phyloP scores from a whole-genome alignment of 2,888 invertebrate species.

The Cheilosia soror region DNA sequence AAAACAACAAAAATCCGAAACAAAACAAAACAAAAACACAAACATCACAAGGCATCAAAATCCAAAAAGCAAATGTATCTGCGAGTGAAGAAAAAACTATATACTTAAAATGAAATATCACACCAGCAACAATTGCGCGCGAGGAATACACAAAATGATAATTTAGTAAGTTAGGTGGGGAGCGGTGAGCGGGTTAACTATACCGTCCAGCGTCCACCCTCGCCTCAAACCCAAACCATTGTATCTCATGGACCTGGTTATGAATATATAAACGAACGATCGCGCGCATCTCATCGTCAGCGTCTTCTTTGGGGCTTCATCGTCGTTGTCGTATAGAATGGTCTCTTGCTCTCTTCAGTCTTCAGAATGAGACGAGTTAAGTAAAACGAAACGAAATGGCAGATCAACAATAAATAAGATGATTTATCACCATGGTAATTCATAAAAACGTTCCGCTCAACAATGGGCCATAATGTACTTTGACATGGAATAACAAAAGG shows the following conservation, averaged over 20 bases:
- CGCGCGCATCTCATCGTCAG: slow-evolving; percentile 33
- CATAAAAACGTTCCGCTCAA: slow-evolving; percentile 77
- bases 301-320: slow-evolving; percentile 8
- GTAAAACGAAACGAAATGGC: slow-evolving; percentile 74
- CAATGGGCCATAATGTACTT: slow-evolving; percentile 78
- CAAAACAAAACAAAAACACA: slow-evolving; percentile 63
- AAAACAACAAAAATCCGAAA: slow-evolving; percentile 58
- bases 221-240: not conserved
- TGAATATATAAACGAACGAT: slow-evolving; percentile 64
- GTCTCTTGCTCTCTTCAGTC: not conserved
- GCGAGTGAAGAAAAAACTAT: slow-evolving; percentile 52
- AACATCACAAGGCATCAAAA: slow-evolving; percentile 35
- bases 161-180: slow-evolving; percentile 22
- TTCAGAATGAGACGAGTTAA: slow-evolving; percentile 44
- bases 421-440: slow-evolving; percentile 78
- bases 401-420: slow-evolving; percentile 77
- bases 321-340: slow-evolving; percentile 30
- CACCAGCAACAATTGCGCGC: slow-evolving; percentile 58
- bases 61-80: slow-evolving; percentile 16
- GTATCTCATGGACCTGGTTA: slow-evolving; percentile 34
- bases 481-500: slow-evolving; percentile 77
- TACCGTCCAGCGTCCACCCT: not conserved
- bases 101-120: slow-evolving; percentile 73
- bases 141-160: slow-evolving; percentile 48
- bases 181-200: not conserved